Evolutionary conservation across 1,140 invertebrate species (phyloP).

Genomic region (Theocolax elegans): DNA sequence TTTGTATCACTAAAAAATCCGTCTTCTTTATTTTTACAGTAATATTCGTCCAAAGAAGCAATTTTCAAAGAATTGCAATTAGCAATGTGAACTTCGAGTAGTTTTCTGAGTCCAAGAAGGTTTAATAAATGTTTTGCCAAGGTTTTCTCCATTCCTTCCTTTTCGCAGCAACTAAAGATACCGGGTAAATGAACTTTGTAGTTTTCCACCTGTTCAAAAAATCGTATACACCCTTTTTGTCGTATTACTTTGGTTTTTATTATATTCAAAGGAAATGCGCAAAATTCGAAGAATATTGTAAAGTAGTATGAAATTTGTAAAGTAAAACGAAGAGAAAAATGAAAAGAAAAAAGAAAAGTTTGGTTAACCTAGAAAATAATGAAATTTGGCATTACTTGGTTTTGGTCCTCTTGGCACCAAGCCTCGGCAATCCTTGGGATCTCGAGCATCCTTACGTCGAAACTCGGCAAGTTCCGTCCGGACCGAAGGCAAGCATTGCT

Average conservation of each 20-base stretch:
- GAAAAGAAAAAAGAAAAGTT: not conserved
- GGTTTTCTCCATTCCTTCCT: not conserved
- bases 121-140: conserved; percentile 15
- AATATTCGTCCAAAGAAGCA: no score
- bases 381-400: not conserved
- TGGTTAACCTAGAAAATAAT: no score
- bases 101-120: conserved; percentile 8
- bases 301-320: no score
- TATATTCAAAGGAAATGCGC: no score
- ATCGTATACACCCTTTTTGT: no score
- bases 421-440: conserved; percentile 12
- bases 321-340: not conserved
- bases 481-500: no score
- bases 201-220: not conserved
- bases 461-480: not conserved
- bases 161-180: conserved; percentile 5
- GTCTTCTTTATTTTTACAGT: no score
- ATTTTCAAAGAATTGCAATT: no score
- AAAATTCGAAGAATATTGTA: no score
- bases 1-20: no score
- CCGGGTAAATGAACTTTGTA: conserved; percentile 7
- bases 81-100: not conserved
- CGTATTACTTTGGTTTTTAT: no score
- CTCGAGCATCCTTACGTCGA: not conserved
- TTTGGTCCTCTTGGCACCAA: not conserved